Evolutionary conservation across 2,113 vertebrate genomes (phyloP), one percentile per base, ranked within the genome.

Genomic region (Microtus richardsoni): DNA sequence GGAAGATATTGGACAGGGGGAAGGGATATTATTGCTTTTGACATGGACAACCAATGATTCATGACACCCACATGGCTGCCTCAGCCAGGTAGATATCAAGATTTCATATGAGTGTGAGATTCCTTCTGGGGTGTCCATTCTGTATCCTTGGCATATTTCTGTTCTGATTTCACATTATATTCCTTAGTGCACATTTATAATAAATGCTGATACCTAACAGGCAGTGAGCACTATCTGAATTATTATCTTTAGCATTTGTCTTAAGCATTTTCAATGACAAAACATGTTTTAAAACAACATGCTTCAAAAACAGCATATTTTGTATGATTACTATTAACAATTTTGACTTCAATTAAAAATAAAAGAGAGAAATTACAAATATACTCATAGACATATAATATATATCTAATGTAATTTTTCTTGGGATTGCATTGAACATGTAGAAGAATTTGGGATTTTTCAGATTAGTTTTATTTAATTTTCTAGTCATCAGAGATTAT

Each of bases 381-480:
- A 79, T 26, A 79, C 17, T 47, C n/a, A 36, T 89, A 60, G 66
- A 82, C 9, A 83, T 28, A 60, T 16, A 62, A 60, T 39, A 39
- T 14, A 39, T 58, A 39, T 7, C 19, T 60, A 58, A 82, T 60
- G 36, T 13, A 39, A 82, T 14, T n/a, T 80, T 60, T 82, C 54
- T 41, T 83, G 14, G 30, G 54, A 90, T 68, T 89, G 8, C 28
- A 66, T n/a, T 90, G 3, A 47, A 83, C 89, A 17, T 80, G 47
- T 78, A 91, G 54, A 75, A 80, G 13, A 47, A 87, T 58, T 93
- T 93, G 49, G 26, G 41, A 78, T 74, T 79, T 82, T 97, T 66
- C 0, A 89, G 24, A 91, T 94, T 85, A 74, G 58, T 92, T 80
- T 60, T 71, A 64, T 66, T 91, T 82, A 84, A 24, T 85, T 28